Evolutionary conservation across 64 coral and sea anemone genomes (phyloP).

Genomic region (Catalaphyllia jardinei): DNA sequence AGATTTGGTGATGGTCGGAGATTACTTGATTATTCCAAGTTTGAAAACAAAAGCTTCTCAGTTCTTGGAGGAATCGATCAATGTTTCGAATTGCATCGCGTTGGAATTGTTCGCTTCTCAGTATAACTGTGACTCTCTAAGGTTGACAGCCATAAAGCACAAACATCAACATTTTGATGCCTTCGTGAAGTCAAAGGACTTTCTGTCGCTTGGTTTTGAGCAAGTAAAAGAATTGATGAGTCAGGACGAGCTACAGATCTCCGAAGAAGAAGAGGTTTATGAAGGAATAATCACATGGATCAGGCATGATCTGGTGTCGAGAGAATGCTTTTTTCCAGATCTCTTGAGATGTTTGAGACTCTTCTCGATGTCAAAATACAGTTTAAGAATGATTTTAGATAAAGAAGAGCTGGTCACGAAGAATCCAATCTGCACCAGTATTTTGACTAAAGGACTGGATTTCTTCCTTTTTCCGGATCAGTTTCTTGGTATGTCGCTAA

Average conservation of each 20-base stretch:
- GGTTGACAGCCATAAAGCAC: not conserved
- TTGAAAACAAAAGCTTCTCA: constrained; percentile 35
- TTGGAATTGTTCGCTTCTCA: constrained; percentile 40
- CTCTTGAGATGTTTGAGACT: constrained; percentile 40
- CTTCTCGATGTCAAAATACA: constrained; percentile 66
- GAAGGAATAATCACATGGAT: constrained; percentile 47
- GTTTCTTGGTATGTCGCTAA: not conserved
- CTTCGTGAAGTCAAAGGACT: constrained; percentile 28
- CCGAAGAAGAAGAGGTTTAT: constrained; percentile 55
- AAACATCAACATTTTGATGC: constrained; percentile 20
- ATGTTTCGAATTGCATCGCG: constrained; percentile 30
- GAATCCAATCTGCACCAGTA: not conserved
- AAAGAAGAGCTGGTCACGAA: not conserved
- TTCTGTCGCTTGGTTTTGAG: not conserved
- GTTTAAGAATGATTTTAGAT: not conserved
- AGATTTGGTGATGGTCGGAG: constrained; percentile 37
- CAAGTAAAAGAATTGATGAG: constrained; percentile 31
- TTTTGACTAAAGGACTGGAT: not conserved
- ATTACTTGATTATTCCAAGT: constrained; percentile 72
- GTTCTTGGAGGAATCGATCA: constrained; percentile 10
- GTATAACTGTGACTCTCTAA: constrained; percentile 24
- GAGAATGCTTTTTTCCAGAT: constrained; percentile 22
- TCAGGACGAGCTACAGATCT: constrained; percentile 45
- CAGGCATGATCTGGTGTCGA: constrained; percentile 43
- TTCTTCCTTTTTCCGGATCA: not conserved